A percentile compares a stretch with the other conserved stretches of the same genome.
Conservation (phyloP, 2,888 invertebrate genomes). For the Slavum lentiscoides region DNA sequence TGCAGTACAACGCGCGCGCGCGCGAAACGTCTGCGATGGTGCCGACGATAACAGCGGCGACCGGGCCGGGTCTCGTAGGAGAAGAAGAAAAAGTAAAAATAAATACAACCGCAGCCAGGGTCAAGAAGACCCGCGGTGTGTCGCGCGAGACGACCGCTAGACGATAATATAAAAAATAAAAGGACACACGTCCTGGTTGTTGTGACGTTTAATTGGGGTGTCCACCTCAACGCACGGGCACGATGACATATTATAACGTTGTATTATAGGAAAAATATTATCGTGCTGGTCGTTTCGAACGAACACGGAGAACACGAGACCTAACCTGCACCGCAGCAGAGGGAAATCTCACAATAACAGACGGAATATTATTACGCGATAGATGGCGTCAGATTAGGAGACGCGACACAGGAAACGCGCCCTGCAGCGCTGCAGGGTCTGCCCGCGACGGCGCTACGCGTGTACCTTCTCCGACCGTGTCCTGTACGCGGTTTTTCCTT, state of each 20-base stretch:
- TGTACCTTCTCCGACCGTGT: too few relatives aligned
- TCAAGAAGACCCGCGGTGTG: slow-evolving; percentile 28
- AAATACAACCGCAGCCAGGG: neutral
- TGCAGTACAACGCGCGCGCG: too few relatives aligned
- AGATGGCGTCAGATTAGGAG: slow-evolving; percentile 51
- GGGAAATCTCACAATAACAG: slow-evolving; percentile 1
- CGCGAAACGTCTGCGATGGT: slow-evolving; percentile 33
- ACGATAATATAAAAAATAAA: slow-evolving; percentile 24
- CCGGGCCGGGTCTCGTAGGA: neutral
- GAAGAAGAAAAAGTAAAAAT: neutral
- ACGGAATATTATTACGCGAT: slow-evolving; percentile 19
- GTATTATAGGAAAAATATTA: too few relatives aligned
- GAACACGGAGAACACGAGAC: neutral
- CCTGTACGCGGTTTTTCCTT: slow-evolving; percentile 11
- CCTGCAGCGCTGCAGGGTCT: too few relatives aligned
- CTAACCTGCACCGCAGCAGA: neutral
- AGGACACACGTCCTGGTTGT: slow-evolving; percentile 15
- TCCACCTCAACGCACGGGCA: neutral
- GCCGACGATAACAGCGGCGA: slow-evolving; percentile 33
- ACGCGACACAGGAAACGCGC: slow-evolving; percentile 46
- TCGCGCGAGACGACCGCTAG: neutral
- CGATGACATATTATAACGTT: neutral
- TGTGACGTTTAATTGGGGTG: slow-evolving; percentile 52
- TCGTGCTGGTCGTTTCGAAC: neutral
- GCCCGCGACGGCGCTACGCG: slow-evolving; percentile 9